These are phyloP conservation scores for Tachysurus vachellii DNA, from an alignment of 2,113 vertebrate species.

Conservation along the genomic window DNA sequence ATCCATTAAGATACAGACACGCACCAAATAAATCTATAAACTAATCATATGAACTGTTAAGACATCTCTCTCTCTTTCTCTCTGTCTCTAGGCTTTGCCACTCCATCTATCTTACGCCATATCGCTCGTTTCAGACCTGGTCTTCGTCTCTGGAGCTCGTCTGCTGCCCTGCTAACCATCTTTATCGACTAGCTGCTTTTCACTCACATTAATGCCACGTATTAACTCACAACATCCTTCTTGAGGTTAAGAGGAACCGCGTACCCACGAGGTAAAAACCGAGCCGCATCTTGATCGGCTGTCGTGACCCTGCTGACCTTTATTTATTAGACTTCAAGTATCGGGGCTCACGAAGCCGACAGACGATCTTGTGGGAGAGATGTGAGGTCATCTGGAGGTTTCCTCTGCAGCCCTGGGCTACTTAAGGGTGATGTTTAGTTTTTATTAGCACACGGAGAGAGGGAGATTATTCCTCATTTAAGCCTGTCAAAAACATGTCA, in stretches of 20 bases:
- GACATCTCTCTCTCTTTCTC: too few species aligned
- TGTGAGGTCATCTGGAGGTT: conserved; percentile 32
- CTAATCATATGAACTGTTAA: neutral
- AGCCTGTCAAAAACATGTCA: conserved; percentile 4
- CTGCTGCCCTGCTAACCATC: conserved; percentile 6
- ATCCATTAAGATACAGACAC: too few species aligned
- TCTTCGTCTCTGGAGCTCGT: conserved; percentile 14
- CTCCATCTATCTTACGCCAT: neutral
- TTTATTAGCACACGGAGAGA: conserved; percentile 24
- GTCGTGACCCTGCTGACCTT: conserved; percentile 37
- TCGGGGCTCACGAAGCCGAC: conserved; percentile 36
- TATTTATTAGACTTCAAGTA: conserved; percentile 38
- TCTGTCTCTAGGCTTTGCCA: neutral
- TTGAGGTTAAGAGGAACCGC: conserved; percentile 11
- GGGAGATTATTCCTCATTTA: conserved; percentile 15
- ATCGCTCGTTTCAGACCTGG: conserved; percentile 25
- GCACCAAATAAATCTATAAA: neutral
- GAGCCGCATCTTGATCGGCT: conserved; percentile 28
- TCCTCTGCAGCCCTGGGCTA: conserved; percentile 2
- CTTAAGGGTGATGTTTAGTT: conserved; percentile 18
- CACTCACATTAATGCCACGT: conserved; percentile 43
- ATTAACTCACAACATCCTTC: conserved; percentile 40
- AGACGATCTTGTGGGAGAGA: neutral
- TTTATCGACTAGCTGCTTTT: conserved; percentile 33
- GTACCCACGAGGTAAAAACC: conserved; percentile 6